Conservation (phyloP, 1,140 invertebrate species). For the Bathynomus jamesi region DNA sequence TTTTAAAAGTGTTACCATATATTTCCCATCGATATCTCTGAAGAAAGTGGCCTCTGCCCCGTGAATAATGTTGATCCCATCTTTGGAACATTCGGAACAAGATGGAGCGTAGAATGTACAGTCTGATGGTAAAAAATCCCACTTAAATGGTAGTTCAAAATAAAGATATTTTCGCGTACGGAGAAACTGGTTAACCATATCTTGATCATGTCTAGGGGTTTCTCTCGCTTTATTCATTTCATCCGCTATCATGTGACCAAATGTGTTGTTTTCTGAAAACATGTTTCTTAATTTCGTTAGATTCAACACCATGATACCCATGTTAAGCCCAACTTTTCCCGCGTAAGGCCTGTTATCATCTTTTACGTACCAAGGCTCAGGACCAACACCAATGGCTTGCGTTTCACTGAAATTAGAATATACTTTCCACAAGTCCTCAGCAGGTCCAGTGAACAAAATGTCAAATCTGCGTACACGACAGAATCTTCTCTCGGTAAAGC, state of each 20-base stretch:
- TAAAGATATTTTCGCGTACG: constrained; percentile 15
- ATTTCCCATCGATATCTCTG: constrained; percentile 19
- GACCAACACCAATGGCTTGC: constrained; percentile 13
- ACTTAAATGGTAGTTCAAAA: constrained; percentile 15
- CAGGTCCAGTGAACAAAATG: constrained; percentile 25
- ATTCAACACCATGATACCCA: constrained; percentile 24
- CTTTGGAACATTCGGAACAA: constrained; percentile 6
- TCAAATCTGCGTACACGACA: constrained; percentile 24
- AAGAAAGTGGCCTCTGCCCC: constrained; percentile 16
- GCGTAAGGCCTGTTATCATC: constrained; percentile 17
- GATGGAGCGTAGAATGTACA: constrained; percentile 13
- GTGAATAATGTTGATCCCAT: constrained; percentile 13
- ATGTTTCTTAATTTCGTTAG: constrained; percentile 19
- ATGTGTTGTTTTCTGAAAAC: too few species aligned
- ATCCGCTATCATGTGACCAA: constrained; percentile 13
- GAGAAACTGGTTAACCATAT: constrained; percentile 27
- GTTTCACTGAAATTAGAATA: constrained; percentile 5
- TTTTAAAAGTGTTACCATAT: constrained; percentile 10
- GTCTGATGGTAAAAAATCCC: constrained; percentile 18
- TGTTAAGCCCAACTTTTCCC: constrained; percentile 22
- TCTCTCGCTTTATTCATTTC: background rate
- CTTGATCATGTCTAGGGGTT: constrained; percentile 26
- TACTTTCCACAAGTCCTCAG: constrained; percentile 21
- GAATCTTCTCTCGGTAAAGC: constrained; percentile 19
- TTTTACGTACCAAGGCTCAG: constrained; percentile 25